phyloP scores from a whole-genome alignment of 2,113 vertebrate genomes.

The Ictalurus furcatus region DNA sequence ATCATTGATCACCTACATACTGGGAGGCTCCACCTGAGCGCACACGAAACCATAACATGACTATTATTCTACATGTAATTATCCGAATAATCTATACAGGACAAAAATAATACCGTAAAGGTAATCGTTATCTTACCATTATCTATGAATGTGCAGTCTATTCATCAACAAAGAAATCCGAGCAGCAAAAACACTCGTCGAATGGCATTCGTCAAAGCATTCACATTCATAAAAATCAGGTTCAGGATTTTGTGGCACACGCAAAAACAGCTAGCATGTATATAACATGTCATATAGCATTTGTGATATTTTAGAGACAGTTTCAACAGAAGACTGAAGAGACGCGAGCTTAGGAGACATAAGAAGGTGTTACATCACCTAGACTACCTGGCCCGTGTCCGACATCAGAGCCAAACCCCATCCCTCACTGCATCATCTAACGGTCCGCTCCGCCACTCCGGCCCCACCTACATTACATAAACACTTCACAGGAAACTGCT shows the following conservation, averaged over 20 bases:
- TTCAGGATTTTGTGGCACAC: background rate
- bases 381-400: slow-evolving; percentile 72
- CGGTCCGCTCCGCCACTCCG: slow-evolving; percentile 73
- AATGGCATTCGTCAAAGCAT: background rate
- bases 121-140: background rate
- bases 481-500: slow-evolving; percentile 32
- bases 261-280: background rate
- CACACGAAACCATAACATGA: background rate
- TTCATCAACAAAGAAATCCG: background rate
- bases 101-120: background rate
- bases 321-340: background rate
- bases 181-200: background rate
- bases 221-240: background rate
- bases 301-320: too few relatives aligned
- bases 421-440: slow-evolving; percentile 74
- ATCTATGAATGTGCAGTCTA: background rate
- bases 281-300: background rate
- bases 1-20: background rate
- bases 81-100: background rate
- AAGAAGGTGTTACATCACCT: slow-evolving; percentile 80
- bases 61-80: background rate
- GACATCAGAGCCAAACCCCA: slow-evolving; percentile 59
- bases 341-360: slow-evolving; percentile 47
- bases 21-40: background rate
- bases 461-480: slow-evolving; percentile 45